Conservation (phyloP, 1,140 invertebrate genomes). For the Adoxophyes honmai region DNA sequence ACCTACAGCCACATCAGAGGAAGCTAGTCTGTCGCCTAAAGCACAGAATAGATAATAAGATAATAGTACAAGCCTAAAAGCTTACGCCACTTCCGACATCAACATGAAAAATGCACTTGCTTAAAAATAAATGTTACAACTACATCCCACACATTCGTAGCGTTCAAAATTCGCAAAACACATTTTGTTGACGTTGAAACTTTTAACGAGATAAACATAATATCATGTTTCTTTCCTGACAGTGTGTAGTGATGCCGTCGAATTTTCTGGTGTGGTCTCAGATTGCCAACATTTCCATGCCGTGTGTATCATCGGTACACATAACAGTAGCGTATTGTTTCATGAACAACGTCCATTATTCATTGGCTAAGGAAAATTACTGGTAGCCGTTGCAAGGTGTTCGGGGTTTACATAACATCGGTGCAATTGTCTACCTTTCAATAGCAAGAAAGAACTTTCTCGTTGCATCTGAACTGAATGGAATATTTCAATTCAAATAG, state of each 20-base stretch:
- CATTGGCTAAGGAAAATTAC: slow-evolving; percentile 44
- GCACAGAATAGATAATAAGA: too few relatives aligned
- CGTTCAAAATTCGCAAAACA: too few relatives aligned
- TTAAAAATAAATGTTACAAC: too few relatives aligned
- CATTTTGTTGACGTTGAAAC: too few relatives aligned
- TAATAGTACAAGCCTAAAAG: too few relatives aligned
- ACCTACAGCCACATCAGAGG: too few relatives aligned
- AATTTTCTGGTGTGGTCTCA: slow-evolving; percentile 29
- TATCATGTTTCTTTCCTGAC: too few relatives aligned
- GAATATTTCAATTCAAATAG: too few relatives aligned
- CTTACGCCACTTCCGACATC: too few relatives aligned
- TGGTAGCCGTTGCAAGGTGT: not conserved
- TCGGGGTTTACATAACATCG: slow-evolving; percentile 9
- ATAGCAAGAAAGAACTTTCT: not conserved
- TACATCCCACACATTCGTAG: too few relatives aligned
- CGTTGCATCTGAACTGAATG: not conserved
- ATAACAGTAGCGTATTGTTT: slow-evolving; percentile 38
- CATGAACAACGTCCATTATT: slow-evolving; percentile 52
- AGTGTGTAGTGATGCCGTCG: slow-evolving; percentile 11
- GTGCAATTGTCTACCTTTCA: slow-evolving; percentile 7
- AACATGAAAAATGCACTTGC: too few relatives aligned
- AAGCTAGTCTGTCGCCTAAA: too few relatives aligned
- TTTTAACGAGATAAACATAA: slow-evolving; percentile 16
- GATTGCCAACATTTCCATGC: slow-evolving; percentile 18
- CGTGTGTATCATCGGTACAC: slow-evolving; percentile 20